Percentiles rank a stretch among this genome's conserved stretches.
Conservation (phyloP, 35 echinoderm and acorn worm species). For the Hemicentrotus pulcherrimus region DNA sequence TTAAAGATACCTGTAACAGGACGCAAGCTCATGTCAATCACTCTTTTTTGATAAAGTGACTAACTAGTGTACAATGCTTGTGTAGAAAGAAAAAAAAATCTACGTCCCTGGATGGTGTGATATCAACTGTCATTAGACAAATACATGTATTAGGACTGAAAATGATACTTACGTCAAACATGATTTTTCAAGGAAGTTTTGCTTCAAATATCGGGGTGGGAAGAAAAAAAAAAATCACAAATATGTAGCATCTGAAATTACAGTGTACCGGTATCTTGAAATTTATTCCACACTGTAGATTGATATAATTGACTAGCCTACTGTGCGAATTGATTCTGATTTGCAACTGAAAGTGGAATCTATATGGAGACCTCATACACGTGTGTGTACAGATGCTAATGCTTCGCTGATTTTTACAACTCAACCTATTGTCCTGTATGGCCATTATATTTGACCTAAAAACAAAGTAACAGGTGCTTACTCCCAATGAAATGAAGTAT, state of each 20-base stretch:
- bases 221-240: too few species aligned
- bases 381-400: neutral
- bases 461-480: neutral
- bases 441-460: neutral
- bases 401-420: neutral
- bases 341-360: neutral
- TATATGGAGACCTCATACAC: too few species aligned
- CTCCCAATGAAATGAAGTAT: too few species aligned
- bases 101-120: neutral
- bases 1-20: too few species aligned
- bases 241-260: neutral
- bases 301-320: too few species aligned
- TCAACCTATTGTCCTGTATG: neutral
- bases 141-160: neutral
- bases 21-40: too few species aligned
- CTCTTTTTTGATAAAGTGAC: neutral
- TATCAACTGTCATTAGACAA: neutral
- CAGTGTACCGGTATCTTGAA: neutral
- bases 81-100: neutral
- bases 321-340: neutral
- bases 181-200: neutral
- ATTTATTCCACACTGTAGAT: neutral
- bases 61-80: neutral
- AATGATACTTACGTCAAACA: neutral
- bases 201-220: neutral